phyloP scores from a whole-genome alignment of 2,888 invertebrate genomes.

The Diachrysia chrysitis region DNA sequence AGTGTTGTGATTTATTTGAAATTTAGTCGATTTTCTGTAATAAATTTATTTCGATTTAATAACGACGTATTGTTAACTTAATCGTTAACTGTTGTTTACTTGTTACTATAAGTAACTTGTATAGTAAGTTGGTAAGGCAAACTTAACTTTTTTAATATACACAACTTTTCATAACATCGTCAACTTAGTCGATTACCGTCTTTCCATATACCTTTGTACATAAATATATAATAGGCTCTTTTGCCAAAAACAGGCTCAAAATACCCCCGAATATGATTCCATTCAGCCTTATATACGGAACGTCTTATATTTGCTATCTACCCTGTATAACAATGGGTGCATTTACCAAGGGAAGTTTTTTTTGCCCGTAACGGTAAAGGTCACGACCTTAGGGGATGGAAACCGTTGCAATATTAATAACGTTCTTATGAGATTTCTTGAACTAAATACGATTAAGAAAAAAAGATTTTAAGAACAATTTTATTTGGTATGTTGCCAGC shows the following conservation, averaged over 20 bases:
- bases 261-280: not conserved
- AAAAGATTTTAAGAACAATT: not conserved
- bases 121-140: too few species aligned
- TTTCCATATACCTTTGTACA: too few species aligned
- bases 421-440: slow-evolving; percentile 34
- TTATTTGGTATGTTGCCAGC: not conserved
- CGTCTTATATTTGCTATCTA: not conserved
- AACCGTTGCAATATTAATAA: slow-evolving; percentile 43
- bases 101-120: too few species aligned
- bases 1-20: slow-evolving; percentile 15
- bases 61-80: not conserved
- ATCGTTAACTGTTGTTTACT: too few species aligned
- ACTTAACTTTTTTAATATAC: too few species aligned
- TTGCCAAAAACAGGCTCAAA: not conserved
- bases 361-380: slow-evolving; percentile 42
- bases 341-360: slow-evolving; percentile 41
- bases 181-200: too few species aligned
- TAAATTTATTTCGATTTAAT: not conserved
- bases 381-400: slow-evolving; percentile 42
- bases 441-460: not conserved
- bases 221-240: not conserved
- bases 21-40: not conserved
- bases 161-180: too few species aligned
- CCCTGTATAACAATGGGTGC: slow-evolving; percentile 45
- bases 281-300: not conserved